phyloP scores from a whole-genome alignment of 2,797 vertebrate species.

The Hippocampus kuda region DNA sequence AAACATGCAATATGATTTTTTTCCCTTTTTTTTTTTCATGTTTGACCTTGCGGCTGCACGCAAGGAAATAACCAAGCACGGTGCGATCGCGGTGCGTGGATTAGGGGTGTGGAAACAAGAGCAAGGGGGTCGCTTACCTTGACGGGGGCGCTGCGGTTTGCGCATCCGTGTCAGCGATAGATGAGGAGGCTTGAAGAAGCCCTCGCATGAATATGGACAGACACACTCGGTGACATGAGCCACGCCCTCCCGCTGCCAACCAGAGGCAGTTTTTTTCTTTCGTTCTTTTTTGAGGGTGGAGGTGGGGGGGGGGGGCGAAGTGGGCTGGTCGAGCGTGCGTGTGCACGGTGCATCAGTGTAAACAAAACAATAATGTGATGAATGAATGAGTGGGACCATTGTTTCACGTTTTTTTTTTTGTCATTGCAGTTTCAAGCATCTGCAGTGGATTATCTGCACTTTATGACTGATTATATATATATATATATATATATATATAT shows the following conservation, averaged over 20 bases:
- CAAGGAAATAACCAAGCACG: slow-evolving; percentile 7
- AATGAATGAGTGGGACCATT: slow-evolving; percentile 31
- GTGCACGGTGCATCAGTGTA: slow-evolving; percentile 33
- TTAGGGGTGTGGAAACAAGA: neutral
- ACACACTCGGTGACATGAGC: slow-evolving; percentile 34
- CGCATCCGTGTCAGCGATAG: slow-evolving; percentile 42
- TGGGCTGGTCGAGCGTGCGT: too few relatives aligned
- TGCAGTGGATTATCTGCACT: neutral
- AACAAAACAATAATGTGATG: slow-evolving; percentile 16
- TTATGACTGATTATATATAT: neutral
- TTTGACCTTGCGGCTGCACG: slow-evolving; percentile 67
- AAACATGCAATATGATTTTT: slow-evolving; percentile 2
- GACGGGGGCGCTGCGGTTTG: slow-evolving; percentile 30
- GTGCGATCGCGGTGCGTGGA: neutral
- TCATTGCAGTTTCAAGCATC: slow-evolving; percentile 5
- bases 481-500: neutral
- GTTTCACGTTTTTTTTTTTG: neutral
- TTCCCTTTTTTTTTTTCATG: neutral
- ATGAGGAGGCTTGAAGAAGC: slow-evolving; percentile 19
- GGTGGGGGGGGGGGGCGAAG: slow-evolving; percentile 22
- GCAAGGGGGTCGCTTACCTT: slow-evolving; percentile 46
- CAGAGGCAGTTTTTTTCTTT: neutral
- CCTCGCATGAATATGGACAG: slow-evolving; percentile 52
- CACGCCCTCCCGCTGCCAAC: slow-evolving; percentile 6
- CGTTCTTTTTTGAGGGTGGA: neutral